A percentile compares a stretch with the other conserved stretches of the same genome.
Evolutionary conservation across 1,140 invertebrate genomes (phyloP).

Genomic region (Rhopalosiphum padi): DNA sequence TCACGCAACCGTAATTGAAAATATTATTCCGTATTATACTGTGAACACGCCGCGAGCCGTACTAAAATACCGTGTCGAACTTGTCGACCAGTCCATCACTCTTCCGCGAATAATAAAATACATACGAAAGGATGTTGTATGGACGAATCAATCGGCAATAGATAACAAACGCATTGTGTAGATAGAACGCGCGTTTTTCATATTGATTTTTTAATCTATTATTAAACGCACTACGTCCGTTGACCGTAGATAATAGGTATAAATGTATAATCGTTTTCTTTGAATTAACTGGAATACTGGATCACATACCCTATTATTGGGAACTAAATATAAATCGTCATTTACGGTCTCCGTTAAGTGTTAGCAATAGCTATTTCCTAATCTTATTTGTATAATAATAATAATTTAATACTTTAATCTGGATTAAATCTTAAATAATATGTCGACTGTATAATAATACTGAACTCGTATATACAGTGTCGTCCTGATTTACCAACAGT

Average conservation of each 20-base stretch:
- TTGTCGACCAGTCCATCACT: too few species aligned
- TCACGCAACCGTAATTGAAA: constrained; percentile 8
- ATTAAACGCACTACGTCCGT: too few species aligned
- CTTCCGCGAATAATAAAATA: not conserved
- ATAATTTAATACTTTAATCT: too few species aligned
- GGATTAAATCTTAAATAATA: too few species aligned
- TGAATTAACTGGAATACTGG: too few species aligned
- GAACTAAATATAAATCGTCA: too few species aligned
- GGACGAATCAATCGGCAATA: not conserved
- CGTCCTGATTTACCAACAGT: too few species aligned
- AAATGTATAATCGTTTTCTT: too few species aligned
- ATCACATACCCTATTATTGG: too few species aligned
- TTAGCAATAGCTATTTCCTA: not conserved
- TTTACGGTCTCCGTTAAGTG: not conserved
- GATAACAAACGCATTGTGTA: not conserved
- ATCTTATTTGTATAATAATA: not conserved
- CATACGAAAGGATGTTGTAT: not conserved
- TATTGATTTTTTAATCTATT: not conserved
- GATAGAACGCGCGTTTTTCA: not conserved
- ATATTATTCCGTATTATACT: not conserved
- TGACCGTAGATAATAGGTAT: too few species aligned
- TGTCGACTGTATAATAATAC: too few species aligned
- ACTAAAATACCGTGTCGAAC: not conserved
- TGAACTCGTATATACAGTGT: too few species aligned
- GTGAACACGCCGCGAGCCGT: not conserved